phyloP scores from a whole-genome alignment of 2,113 vertebrate species.

The Danionella cerebrum region DNA sequence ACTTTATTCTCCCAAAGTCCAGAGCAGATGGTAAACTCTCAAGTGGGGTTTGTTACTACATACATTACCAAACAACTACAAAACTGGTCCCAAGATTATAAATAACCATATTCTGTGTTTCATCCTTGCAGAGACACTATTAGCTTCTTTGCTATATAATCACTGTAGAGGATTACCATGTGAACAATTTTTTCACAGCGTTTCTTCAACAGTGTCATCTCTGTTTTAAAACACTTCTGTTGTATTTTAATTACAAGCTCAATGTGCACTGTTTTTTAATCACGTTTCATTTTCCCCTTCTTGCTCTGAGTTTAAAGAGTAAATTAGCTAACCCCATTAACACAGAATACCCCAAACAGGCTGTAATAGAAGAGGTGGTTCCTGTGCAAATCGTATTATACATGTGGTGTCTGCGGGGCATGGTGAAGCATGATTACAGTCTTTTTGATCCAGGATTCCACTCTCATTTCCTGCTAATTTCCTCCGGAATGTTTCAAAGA shows the following conservation, averaged over 20 bases:
- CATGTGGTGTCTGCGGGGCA: conserved; percentile 67
- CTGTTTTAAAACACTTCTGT: conserved; percentile 70
- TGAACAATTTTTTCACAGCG: conserved; percentile 64
- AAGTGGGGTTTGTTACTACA: conserved; percentile 19
- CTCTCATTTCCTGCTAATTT: conserved; percentile 73
- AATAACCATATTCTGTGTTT: not conserved
- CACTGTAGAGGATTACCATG: conserved; percentile 69
- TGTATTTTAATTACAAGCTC: conserved; percentile 78
- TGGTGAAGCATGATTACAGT: conserved; percentile 72
- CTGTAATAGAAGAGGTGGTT: conserved; percentile 70
- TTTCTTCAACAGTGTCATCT: conserved; percentile 71
- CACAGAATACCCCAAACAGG: conserved; percentile 71
- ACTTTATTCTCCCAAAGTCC: conserved; percentile 4
- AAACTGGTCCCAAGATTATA: not conserved
- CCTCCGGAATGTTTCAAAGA: conserved; percentile 74
- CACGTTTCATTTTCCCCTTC: conserved; percentile 57
- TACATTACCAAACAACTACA: conserved; percentile 19
- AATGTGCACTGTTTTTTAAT: conserved; percentile 78
- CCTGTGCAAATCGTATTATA: conserved; percentile 71
- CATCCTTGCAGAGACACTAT: conserved; percentile 24
- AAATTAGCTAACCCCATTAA: conserved; percentile 82
- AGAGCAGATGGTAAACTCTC: conserved; percentile 28
- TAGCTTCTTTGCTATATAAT: conserved; percentile 41
- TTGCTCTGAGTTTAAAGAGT: conserved; percentile 70
- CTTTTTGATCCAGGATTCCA: conserved; percentile 74